Percentiles rank a stretch among this genome's conserved stretches.
Evolutionary conservation across 2,113 vertebrate genomes (phyloP).

Genomic region (Nibea albiflora): DNA sequence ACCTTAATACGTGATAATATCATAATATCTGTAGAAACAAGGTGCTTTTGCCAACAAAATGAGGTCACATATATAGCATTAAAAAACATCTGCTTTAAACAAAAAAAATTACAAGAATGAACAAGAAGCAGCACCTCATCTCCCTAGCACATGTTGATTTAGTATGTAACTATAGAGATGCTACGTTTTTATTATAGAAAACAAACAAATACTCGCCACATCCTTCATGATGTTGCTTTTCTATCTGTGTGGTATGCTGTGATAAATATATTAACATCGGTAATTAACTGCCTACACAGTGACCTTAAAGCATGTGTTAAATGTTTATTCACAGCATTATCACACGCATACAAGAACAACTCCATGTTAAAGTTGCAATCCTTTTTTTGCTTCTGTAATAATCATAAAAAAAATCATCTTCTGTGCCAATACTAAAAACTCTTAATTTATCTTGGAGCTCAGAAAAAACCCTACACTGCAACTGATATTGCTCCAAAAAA

Average conservation of each 20-base stretch:
- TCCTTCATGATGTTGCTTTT: slow-evolving; percentile 57
- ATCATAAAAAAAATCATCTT: slow-evolving; percentile 1
- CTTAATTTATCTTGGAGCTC: neutral
- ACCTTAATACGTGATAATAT: neutral
- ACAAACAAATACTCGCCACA: neutral
- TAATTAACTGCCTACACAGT: neutral
- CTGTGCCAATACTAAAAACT: neutral
- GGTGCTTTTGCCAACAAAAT: neutral
- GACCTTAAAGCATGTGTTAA: neutral
- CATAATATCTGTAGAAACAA: neutral
- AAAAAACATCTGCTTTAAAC: neutral
- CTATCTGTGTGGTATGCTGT: slow-evolving; percentile 57
- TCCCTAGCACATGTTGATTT: neutral
- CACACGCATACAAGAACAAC: slow-evolving; percentile 62
- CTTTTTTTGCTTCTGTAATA: slow-evolving; percentile 24
- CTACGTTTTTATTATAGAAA: neutral
- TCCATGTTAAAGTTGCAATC: slow-evolving; percentile 64
- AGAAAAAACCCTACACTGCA: neutral
- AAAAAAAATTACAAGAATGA: neutral
- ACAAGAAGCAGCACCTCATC: neutral
- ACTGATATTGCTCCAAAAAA: neutral
- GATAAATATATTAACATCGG: slow-evolving; percentile 39
- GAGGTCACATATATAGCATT: neutral
- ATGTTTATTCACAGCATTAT: slow-evolving; percentile 52
- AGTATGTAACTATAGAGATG: neutral